Evolutionary conservation across 92 coral and sea anemone species (phyloP).

Genomic region (Metridium senile): DNA sequence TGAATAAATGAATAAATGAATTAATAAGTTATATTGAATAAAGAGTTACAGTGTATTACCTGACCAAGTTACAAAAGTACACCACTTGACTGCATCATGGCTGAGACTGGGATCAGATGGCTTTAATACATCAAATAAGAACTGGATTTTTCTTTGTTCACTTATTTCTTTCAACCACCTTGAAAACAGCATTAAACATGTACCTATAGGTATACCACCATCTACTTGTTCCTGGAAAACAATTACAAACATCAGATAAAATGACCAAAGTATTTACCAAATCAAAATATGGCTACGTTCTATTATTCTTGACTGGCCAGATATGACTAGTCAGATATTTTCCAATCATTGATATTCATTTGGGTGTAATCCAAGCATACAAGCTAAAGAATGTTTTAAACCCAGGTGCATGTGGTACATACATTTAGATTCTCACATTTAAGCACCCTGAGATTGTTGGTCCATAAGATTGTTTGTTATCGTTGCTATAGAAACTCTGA

Average conservation of each 20-base stretch:
- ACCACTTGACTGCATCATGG: slow-evolving; percentile 48
- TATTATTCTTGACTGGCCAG: too few species aligned
- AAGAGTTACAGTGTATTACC: slow-evolving; percentile 34
- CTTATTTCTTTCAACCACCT: slow-evolving; percentile 70
- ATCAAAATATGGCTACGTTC: too few species aligned
- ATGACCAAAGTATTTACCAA: too few species aligned
- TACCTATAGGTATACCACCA: slow-evolving; percentile 76
- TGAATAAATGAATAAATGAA: background rate
- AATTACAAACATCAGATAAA: background rate
- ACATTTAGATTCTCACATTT: too few species aligned
- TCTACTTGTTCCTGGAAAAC: slow-evolving; percentile 65
- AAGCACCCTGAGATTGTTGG: too few species aligned
- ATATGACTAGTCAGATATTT: too few species aligned
- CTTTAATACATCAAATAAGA: slow-evolving; percentile 51
- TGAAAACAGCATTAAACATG: slow-evolving; percentile 77
- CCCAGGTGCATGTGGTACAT: too few species aligned
- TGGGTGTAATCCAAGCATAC: too few species aligned
- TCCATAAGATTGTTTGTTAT: too few species aligned
- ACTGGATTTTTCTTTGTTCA: slow-evolving; percentile 53
- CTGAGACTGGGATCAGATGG: slow-evolving; percentile 1
- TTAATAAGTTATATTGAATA: background rate
- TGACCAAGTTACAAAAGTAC: slow-evolving; percentile 86
- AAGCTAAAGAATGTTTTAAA: too few species aligned
- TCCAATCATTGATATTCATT: too few species aligned
- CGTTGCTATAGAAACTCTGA: too few species aligned